Conservation (phyloP, 2,888 invertebrate species). For the Malthinus flaveolus region DNA sequence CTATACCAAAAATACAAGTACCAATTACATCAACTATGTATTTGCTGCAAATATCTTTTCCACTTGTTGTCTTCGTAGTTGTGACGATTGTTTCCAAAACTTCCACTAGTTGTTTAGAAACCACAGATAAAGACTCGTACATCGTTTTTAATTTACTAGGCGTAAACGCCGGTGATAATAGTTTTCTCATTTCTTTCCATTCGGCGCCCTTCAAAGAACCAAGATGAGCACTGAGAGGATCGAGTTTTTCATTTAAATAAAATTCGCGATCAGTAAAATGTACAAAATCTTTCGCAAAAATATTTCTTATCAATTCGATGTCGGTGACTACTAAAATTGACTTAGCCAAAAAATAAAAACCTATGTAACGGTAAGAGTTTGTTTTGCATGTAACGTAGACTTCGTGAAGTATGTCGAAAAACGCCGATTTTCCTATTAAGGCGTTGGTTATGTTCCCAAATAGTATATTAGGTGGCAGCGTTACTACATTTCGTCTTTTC, state of each 20-base stretch:
- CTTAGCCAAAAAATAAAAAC: constrained; percentile 18
- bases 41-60: constrained; percentile 39
- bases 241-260: constrained; percentile 48
- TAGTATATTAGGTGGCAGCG: neutral
- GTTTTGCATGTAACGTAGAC: constrained; percentile 8
- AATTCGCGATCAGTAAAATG: constrained; percentile 54
- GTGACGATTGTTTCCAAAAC: constrained; percentile 31
- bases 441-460: neutral
- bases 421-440: neutral
- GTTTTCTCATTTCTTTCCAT: constrained; percentile 57
- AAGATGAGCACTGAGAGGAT: constrained; percentile 48
- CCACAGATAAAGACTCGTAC: constrained; percentile 52
- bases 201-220: constrained; percentile 52
- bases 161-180: constrained; percentile 57
- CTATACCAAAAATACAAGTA: constrained; percentile 48
- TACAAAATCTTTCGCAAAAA: constrained; percentile 53
- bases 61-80: constrained; percentile 27
- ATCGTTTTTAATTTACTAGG: constrained; percentile 58
- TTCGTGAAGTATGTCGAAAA: neutral
- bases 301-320: constrained; percentile 50
- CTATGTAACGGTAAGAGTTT: constrained; percentile 15
- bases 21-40: constrained; percentile 52
- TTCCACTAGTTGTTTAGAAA: constrained; percentile 39
- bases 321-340: constrained; percentile 36
- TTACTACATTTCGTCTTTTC: neutral